Percentiles rank a stretch among this genome's conserved stretches.
phyloP scores from a whole-genome alignment of 2,888 invertebrate species.

The Xylota segnis region DNA sequence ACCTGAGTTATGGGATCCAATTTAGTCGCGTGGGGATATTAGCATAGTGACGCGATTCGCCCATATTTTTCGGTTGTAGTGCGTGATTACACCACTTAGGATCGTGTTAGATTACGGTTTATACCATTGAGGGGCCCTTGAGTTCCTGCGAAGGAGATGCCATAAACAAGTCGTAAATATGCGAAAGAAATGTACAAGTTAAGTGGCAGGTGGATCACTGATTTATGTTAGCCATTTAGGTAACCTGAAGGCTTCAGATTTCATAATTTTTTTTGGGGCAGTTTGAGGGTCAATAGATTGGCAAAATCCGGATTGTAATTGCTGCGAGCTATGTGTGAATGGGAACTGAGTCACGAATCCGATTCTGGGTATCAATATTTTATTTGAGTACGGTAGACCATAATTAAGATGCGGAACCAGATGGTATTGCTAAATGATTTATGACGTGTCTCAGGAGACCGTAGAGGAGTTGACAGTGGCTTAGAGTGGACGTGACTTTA shows the following conservation, averaged over 20 bases:
- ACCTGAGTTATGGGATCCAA: conserved; percentile 33
- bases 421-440: conserved; percentile 7
- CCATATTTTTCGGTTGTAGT: conserved; percentile 54
- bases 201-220: conserved; percentile 48
- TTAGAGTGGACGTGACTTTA: conserved; percentile 22
- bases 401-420: conserved; percentile 25
- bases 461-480: not conserved
- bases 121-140: conserved; percentile 25
- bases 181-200: conserved; percentile 46
- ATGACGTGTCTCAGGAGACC: not conserved
- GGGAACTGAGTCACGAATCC: not conserved
- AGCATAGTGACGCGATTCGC: conserved; percentile 49
- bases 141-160: conserved; percentile 34
- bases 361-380: not conserved
- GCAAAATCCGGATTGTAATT: conserved; percentile 14
- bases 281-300: not conserved
- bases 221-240: conserved; percentile 18
- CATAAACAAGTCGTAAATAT: conserved; percentile 55
- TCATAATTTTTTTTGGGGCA: not conserved
- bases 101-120: conserved; percentile 54
- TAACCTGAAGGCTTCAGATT: not conserved
- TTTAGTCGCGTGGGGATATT: conserved; percentile 30
- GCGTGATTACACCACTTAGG: conserved; percentile 62
- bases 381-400: not conserved
- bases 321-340: conserved; percentile 10